Evolutionary conservation across 64 coral and sea anemone genomes (phyloP), one percentile per base, ranked within the genome.

Genomic region (Porites australiensis): DNA sequence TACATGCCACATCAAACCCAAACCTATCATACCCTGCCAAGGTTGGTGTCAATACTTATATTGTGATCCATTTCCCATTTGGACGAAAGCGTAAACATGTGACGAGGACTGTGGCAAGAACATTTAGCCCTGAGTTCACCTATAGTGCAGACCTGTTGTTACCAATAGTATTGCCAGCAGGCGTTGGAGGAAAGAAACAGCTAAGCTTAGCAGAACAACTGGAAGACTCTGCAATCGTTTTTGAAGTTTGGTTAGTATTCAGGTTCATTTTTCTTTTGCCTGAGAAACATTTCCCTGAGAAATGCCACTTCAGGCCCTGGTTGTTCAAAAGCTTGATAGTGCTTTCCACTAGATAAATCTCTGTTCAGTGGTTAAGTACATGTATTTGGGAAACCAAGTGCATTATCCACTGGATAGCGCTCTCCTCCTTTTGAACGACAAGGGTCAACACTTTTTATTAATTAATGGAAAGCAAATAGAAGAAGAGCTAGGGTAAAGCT

Each of bases 241-340:
- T 99, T 94, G 98, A 99, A 93, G 53, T 99, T 82, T 99, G 98
- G 98, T 99, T 86, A 88, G 98, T 89, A 27, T 64, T 43, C 62
- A 57, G 54, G 54, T 57, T 12, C 12, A 57, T 57, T 7, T 57
- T 1, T 12, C 54, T 9, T 57, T 57, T 7, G 12, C 54, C 54
- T 57, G 7, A 9, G 7, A 7, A 57, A 12, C 54, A 0, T 6
- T 57, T 57, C 12, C 27, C 27, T 37, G 27, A 37, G 27, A 37
- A 37, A 37, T 37, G 27, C 27, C 27, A 37, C 27, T 37, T 37
- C 27, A 37, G 27, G 27, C 27, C 27, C 27, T 37, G 27, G 27
- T 37, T 37, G 27, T 37, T 37, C 27, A 37, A 37, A 37, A 37
- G 27, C 27, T 37, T 37, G 27, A 37, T 37, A 37, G 27, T 37